Conservation (phyloP, 92 coral and sea anemone species). For the Epizoanthus fatuus region DNA sequence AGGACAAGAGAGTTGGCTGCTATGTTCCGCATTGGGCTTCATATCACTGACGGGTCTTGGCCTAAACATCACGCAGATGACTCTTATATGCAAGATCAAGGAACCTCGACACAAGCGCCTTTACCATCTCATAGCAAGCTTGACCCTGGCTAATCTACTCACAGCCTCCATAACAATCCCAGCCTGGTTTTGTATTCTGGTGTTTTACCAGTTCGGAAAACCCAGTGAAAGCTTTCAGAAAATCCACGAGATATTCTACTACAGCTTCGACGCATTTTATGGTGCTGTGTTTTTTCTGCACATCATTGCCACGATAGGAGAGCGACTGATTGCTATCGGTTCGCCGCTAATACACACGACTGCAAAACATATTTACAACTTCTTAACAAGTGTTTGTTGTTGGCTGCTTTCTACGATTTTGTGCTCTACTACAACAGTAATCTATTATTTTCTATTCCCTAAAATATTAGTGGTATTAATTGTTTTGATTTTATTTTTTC, state of each 20-base stretch:
- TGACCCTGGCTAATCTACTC: constrained; percentile 12
- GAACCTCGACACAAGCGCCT: not conserved
- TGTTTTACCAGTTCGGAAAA: constrained; percentile 5
- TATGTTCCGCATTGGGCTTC: not conserved
- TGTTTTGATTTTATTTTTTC: constrained; percentile 7
- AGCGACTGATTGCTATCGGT: constrained; percentile 5
- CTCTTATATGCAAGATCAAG: not conserved
- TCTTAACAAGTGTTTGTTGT: not conserved
- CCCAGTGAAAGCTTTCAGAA: constrained; percentile 23
- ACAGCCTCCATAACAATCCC: not conserved
- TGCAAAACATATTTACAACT: not conserved
- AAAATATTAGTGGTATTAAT: not conserved
- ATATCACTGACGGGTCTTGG: not conserved
- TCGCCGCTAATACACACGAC: constrained; percentile 16
- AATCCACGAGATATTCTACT: constrained; percentile 11
- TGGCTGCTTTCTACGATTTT: constrained; percentile 11
- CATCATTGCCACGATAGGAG: not conserved
- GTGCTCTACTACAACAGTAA: not conserved
- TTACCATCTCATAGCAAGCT: constrained; percentile 1
- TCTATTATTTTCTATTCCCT: constrained; percentile 12
- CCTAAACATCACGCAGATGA: not conserved
- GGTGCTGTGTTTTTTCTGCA: constrained; percentile 15
- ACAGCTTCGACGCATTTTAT: constrained; percentile 21
- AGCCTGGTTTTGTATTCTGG: not conserved
- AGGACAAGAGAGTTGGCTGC: constrained; percentile 5